Conservation (phyloP, 2,113 vertebrate genomes). For the Nestor notabilis region DNA sequence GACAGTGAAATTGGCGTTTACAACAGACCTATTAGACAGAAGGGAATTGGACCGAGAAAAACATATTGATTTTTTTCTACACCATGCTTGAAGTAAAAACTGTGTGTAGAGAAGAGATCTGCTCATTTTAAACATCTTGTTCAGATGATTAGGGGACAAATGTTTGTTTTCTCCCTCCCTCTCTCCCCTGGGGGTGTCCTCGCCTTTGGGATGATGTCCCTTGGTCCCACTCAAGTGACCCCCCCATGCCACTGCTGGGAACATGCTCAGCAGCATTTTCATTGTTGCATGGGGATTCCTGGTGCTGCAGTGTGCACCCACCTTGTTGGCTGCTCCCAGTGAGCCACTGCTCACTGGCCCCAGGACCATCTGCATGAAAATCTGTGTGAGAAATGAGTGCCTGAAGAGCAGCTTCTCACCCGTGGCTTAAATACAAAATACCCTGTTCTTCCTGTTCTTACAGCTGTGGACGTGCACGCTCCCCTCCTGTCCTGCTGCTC, state of each 20-base stretch:
- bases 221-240: neutral
- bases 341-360: accelerated
- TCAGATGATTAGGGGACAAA: neutral
- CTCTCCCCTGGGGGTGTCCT: neutral
- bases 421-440: neutral
- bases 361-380: neutral
- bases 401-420: neutral
- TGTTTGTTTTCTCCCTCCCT: neutral
- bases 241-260: neutral
- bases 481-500: accelerated
- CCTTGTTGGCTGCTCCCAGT: neutral
- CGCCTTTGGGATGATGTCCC: neutral
- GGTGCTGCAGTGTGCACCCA: neutral
- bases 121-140: neutral
- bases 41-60: constrained; percentile 59
- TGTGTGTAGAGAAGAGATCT: neutral
- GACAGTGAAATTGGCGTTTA: constrained; percentile 61
- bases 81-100: neutral
- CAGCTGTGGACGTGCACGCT: neutral
- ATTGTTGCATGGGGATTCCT: accelerated
- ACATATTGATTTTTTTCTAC: constrained; percentile 44
- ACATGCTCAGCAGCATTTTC: neutral
- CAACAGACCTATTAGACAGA: constrained; percentile 59
- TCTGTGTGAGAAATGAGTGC: neutral
- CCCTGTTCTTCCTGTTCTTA: neutral